These are phyloP conservation scores for Lutraria rhynchaena DNA, from an alignment of 1,140 invertebrate species.

Conservation along the genomic window DNA sequence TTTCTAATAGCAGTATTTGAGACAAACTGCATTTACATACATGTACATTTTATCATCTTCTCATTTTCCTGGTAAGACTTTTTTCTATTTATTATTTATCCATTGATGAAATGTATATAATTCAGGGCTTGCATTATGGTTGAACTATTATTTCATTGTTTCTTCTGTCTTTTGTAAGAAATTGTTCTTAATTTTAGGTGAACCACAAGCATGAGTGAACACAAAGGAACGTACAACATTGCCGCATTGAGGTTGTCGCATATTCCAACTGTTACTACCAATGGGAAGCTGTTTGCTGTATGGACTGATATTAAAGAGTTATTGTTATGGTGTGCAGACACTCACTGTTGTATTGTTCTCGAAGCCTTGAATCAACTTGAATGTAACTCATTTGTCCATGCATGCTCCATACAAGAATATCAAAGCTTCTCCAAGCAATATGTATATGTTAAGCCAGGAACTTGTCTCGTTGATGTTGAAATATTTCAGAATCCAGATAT, in stretches of 20 bases:
- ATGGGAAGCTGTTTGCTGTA: slow-evolving; percentile 12
- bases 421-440: slow-evolving; percentile 30
- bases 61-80: no score
- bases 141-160: no score
- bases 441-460: slow-evolving; percentile 29
- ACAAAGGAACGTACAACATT: neutral
- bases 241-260: slow-evolving; percentile 19
- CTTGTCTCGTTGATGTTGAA: slow-evolving; percentile 38
- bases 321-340: slow-evolving; percentile 30
- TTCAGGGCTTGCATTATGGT: no score
- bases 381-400: slow-evolving; percentile 24
- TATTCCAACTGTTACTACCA: slow-evolving; percentile 18
- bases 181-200: no score
- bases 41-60: no score
- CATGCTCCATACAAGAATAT: slow-evolving; percentile 41
- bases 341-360: slow-evolving; percentile 42
- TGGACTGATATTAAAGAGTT: slow-evolving; percentile 51
- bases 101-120: no score
- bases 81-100: no score
- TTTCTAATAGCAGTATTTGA: no score
- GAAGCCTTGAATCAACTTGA: slow-evolving; percentile 17
- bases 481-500: neutral
- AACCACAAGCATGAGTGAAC: no score
- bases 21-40: no score
- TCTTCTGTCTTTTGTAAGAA: no score